Conservation (phyloP, 2,113 vertebrate species). For the Pipa parva region DNA sequence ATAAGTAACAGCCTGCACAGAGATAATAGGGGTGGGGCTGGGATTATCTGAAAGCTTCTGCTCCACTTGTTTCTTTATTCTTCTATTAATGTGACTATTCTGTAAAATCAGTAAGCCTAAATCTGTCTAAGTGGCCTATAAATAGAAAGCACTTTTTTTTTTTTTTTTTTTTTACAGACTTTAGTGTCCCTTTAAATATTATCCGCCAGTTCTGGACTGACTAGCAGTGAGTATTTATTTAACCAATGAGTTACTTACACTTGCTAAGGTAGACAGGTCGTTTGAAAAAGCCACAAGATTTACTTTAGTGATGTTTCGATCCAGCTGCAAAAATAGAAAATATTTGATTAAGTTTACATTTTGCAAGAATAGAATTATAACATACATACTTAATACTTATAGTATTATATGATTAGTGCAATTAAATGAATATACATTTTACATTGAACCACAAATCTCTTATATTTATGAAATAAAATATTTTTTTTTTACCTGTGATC, state of each 20-base stretch:
- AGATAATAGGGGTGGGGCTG: neutral
- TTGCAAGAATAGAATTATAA: no score
- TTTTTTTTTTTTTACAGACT: no score
- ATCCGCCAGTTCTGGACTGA: neutral
- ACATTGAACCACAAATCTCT: neutral
- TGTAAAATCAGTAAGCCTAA: no score
- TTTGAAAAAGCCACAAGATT: constrained; percentile 52
- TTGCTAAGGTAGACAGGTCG: constrained; percentile 25
- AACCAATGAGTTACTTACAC: neutral
- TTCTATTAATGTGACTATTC: no score
- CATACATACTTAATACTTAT: no score
- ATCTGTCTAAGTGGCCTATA: no score
- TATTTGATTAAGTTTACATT: neutral
- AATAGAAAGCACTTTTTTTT: no score
- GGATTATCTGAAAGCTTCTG: no score
- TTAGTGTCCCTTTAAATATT: no score
- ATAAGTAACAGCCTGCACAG: no score
- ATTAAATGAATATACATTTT: neutral
- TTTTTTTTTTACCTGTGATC: constrained; percentile 36
- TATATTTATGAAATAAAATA: no score
- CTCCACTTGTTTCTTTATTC: neutral
- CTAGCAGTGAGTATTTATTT: neutral
- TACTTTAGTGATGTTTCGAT: constrained; percentile 44
- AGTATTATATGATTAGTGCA: neutral
- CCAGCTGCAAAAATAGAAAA: constrained; percentile 50